Evolutionary conservation across 2,113 vertebrate genomes (phyloP).

Genomic region (Nicator chloris): DNA sequence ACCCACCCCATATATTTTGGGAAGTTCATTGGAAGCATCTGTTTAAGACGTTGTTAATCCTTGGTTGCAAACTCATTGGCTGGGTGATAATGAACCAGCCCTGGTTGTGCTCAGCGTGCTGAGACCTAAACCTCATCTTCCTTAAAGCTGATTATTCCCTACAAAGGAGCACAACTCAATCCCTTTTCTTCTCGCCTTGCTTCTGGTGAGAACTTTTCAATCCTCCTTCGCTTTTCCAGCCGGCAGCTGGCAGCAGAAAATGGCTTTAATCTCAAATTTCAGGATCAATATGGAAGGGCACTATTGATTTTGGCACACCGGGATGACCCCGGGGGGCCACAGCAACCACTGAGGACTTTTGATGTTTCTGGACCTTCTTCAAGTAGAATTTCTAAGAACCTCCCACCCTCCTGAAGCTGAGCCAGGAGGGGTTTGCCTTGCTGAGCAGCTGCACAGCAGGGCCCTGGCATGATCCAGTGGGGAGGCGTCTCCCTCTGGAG

Average conservation of each 20-base stretch:
- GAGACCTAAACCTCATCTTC: constrained; percentile 25
- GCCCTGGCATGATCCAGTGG: not conserved
- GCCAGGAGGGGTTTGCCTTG: not conserved
- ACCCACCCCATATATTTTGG: constrained; percentile 12
- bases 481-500: not conserved
- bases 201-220: not conserved
- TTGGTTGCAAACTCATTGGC: not conserved
- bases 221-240: not conserved
- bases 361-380: constrained; percentile 43
- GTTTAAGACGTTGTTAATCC: constrained; percentile 58
- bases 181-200: not conserved
- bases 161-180: constrained; percentile 20
- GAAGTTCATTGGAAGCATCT: constrained; percentile 63
- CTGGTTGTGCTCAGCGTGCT: not conserved
- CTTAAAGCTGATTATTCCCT: constrained; percentile 32
- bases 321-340: not conserved
- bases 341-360: constrained; percentile 17
- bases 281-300: constrained; percentile 1
- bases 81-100: constrained; percentile 45
- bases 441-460: not conserved
- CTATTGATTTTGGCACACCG: constrained; percentile 48
- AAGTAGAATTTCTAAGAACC: constrained; percentile 21
- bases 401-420: not conserved
- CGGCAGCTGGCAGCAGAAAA: not conserved
- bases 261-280: constrained; percentile 58